Conservation (phyloP, 2,797 vertebrate species). For the Myotis vivesi region DNA sequence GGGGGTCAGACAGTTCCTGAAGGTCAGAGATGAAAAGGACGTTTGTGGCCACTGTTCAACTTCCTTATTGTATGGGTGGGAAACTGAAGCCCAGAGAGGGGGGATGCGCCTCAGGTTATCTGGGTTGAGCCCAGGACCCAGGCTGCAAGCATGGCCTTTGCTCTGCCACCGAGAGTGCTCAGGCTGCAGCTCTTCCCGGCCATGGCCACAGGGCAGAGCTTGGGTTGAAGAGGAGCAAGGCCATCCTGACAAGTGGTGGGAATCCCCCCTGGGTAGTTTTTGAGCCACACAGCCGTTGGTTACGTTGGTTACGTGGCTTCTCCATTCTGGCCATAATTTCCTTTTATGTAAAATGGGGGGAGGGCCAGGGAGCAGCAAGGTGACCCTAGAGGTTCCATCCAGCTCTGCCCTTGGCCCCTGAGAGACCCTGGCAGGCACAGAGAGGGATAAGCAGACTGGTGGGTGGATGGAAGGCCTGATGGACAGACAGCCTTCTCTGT, state of each 20-base stretch:
- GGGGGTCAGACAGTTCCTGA: neutral
- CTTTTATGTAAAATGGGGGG: neutral
- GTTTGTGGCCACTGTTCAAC: neutral
- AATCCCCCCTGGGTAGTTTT: neutral
- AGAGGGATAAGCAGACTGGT: neutral
- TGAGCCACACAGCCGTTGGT: neutral
- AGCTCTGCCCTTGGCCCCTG: neutral
- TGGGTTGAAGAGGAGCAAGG: neutral
- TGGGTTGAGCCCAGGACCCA: too few species aligned
- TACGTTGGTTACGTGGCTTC: neutral
- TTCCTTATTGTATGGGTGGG: neutral
- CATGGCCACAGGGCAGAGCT: neutral
- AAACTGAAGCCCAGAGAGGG: neutral
- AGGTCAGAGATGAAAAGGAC: constrained; percentile 37
- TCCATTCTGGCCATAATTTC: neutral
- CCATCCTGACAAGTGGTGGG: neutral
- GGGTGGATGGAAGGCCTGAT: neutral
- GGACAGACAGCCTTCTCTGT: neutral
- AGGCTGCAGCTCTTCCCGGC: neutral
- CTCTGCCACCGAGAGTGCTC: neutral
- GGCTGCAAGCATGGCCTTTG: neutral
- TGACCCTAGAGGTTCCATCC: neutral
- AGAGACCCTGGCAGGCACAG: neutral
- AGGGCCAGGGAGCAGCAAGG: neutral
- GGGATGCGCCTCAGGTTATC: too few species aligned